Evolutionary conservation across 2,888 invertebrate genomes (phyloP), one percentile per base, ranked within the genome.

Genomic region (Parascotia fuliginaria): DNA sequence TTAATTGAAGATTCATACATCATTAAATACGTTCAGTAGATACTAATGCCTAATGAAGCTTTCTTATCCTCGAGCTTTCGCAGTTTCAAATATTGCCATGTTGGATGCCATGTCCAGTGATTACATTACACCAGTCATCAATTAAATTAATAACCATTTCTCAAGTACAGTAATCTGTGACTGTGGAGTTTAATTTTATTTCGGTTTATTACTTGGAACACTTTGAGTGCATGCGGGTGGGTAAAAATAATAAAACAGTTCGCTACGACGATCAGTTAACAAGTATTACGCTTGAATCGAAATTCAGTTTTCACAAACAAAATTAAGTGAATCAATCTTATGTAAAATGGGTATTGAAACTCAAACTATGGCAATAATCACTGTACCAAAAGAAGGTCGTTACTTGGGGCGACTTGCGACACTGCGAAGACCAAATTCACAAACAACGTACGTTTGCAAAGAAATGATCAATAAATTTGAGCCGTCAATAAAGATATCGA

Each of bases 401-500:
- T 61, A 77, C 80, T 81, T 70, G 79, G 77, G 65, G 77, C 72
- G 77, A 75, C 79, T 86, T 85, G 84, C 85, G 84, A 85, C 88
- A 85, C 80, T 76, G 69, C 75, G 72, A 70, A 73, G 74, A 71
- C 79, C 77, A 75, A 84, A 81, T 82, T 83, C 83, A 79, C 83
- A 70, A 50, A 76, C 79, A 79, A 84, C 79, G 76, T 80, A 78
- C 81, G 83, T 87, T 88, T 89, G 87, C 80, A 84, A 88, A 87
- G 86, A 89, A 90, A 89, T 89, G 83, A 82, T 87, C 89, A 89
- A 91, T 91, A 92, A 92, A 90, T 90, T 88, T 86, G 82, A 80
- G 77, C 85, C 79, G 82, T 85, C 89, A 87, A 87, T 91, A 89
- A 92, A 91, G 92, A 92, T 92, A 91, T 90, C 87, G 90, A 92